Base-by-base conservation (phyloP, 2,113 vertebrate genomes). In the Baryphthengus martii region DNA sequence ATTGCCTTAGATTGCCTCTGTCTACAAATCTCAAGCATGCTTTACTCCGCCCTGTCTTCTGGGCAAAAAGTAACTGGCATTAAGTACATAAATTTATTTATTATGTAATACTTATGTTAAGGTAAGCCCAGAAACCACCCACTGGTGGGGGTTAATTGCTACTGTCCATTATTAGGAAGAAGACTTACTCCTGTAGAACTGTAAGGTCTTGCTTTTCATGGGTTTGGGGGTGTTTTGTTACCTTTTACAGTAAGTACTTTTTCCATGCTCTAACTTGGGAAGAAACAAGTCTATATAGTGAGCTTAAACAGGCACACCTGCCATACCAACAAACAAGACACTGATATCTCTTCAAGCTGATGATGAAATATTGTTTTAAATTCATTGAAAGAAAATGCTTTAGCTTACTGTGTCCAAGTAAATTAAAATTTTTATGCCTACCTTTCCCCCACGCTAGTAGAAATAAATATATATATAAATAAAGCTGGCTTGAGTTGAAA, bases 401-500 rank as follows among this genome's bases (percentile, higher is more conserved):
- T 45, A 80, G 39, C 73, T 71, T 67, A 47, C 14, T 1, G 0
- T 17, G 15, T 65, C 44, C 40, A 80, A 65, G 49, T 35, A 74
- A 93, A 85, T 93, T 29, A 92, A 73, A 77, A 95, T 79, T 97
- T 96, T 95, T 86, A 80, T 5, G n/a, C 50, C 44, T 3, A 93
- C 39, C 90, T 96, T 83, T 81, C 55, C 37, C 55, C 25, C 31
- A 24, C 3, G 7, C 17, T 59, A 56, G 68, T 39, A 95, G 66
- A 93, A 88, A 88, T 39, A 94, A 89, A 97, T 82, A 79, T 91
- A 87, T 88, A 85, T 92, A 56, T 93, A 95, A 96, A 94, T 93
- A 96, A 97, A 97, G 65, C 95, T 97, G 80, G 81, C 95, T 96
- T 76, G 87, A 94, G 85, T 72, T 2, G n/a, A 97, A 96, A 97